These are phyloP conservation scores for Aphrophora alni DNA, from an alignment of 2,888 invertebrate species.

Conservation along the genomic window DNA sequence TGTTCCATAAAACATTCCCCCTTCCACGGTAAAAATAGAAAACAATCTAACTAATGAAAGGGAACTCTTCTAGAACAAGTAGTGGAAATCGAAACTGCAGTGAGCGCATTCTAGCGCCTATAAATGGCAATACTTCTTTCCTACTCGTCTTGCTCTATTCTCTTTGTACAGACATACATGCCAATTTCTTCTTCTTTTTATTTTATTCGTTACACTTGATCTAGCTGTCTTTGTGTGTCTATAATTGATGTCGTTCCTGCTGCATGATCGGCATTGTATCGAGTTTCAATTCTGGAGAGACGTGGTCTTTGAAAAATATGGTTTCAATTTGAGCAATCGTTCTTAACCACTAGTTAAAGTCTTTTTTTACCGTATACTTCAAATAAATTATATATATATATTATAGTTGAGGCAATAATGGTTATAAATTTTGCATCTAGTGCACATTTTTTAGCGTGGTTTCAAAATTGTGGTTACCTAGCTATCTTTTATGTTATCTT, in stretches of 20 bases:
- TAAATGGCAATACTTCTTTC: neutral
- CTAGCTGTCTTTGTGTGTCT: neutral
- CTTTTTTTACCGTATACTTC: neutral
- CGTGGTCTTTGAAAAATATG: neutral
- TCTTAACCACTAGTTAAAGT: neutral
- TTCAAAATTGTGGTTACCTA: no score
- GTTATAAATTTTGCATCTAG: no score
- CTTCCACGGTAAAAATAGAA: neutral
- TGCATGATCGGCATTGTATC: neutral
- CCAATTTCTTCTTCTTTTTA: constrained; percentile 9
- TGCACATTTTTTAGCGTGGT: no score
- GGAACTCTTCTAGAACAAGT: neutral
- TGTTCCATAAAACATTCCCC: no score
- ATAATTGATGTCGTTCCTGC: neutral
- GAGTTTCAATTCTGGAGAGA: neutral
- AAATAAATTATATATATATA: no score
- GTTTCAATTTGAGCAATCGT: neutral
- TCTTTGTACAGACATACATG: neutral
- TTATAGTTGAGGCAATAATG: no score
- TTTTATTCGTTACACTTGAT: constrained; percentile 9
- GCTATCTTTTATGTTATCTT: no score
- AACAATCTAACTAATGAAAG: neutral
- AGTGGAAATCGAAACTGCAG: neutral
- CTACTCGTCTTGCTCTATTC: neutral
- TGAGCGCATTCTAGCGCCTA: neutral